These are phyloP conservation scores for Anthoptus insignis DNA, from an alignment of 2,888 invertebrate genomes.

Conservation along the genomic window DNA sequence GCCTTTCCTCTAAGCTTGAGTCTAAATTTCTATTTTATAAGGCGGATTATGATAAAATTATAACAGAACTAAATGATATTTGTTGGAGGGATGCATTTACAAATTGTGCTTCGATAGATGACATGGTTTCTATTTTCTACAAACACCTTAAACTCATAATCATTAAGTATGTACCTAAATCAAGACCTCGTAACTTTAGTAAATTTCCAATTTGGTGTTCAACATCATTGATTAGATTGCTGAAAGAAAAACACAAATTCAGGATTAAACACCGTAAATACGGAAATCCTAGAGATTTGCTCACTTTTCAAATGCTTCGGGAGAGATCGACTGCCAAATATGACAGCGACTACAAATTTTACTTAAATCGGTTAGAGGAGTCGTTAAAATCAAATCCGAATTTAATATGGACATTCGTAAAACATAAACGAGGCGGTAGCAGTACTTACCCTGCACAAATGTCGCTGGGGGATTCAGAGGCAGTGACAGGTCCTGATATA, in stretches of 20 bases:
- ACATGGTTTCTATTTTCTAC: slow-evolving; percentile 15
- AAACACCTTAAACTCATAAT: slow-evolving; percentile 1
- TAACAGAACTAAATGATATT: slow-evolving; percentile 10
- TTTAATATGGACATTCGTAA: slow-evolving; percentile 41
- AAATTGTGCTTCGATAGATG: slow-evolving; percentile 1
- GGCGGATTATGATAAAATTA: slow-evolving; percentile 36
- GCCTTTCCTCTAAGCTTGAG: background rate
- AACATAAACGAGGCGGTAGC: slow-evolving; percentile 25
- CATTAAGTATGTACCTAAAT: slow-evolving; percentile 14
- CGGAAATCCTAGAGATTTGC: slow-evolving; percentile 38
- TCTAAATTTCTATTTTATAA: slow-evolving; percentile 27
- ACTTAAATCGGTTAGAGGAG: slow-evolving; percentile 29
- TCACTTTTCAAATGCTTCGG: slow-evolving; percentile 22
- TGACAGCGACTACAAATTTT: slow-evolving; percentile 2
- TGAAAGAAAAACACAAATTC: slow-evolving; percentile 37
- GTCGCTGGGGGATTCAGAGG: slow-evolving; percentile 4
- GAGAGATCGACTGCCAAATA: slow-evolving; percentile 8
- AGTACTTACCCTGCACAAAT: slow-evolving; percentile 38
- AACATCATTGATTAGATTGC: slow-evolving; percentile 9
- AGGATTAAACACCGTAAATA: slow-evolving; percentile 36
- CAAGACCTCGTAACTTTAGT: background rate
- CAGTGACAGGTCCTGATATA: background rate
- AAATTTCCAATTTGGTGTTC: slow-evolving; percentile 44
- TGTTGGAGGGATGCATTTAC: slow-evolving; percentile 1
- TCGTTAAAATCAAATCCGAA: slow-evolving; percentile 36